Conservation (phyloP, 2,113 vertebrate species). For the Entomyzon cyanotis region DNA sequence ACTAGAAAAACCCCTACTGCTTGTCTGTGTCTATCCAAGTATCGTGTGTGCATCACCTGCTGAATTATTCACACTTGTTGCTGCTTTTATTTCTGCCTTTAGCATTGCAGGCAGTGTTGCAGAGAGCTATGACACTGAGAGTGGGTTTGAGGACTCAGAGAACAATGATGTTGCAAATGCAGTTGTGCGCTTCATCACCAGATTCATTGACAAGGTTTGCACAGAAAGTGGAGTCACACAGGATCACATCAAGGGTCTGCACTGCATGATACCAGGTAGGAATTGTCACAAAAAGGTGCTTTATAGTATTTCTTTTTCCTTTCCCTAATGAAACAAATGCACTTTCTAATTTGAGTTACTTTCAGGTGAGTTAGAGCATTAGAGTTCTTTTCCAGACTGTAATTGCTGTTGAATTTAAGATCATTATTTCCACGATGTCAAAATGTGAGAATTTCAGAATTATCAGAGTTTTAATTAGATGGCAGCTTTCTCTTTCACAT, state of each 20-base stretch:
- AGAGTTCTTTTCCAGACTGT: not conserved
- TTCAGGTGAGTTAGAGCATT: not conserved
- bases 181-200: slow-evolving; percentile 90
- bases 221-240: slow-evolving; percentile 96
- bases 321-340: not conserved
- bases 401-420: not conserved
- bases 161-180: slow-evolving; percentile 94
- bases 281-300: not conserved
- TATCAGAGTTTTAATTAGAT: not conserved
- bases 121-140: slow-evolving; percentile 97
- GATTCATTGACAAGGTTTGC: slow-evolving; percentile 98
- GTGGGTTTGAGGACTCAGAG: slow-evolving; percentile 96
- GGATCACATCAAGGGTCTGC: slow-evolving; percentile 96
- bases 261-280: slow-evolving; percentile 98
- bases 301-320: not conserved
- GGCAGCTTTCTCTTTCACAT: not conserved
- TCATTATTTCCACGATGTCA: not conserved
- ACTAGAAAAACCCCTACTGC: fast-evolving
- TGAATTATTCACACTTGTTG: not conserved
- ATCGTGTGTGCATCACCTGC: not conserved
- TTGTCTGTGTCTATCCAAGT: not conserved
- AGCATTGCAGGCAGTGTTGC: slow-evolving; percentile 97
- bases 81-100: slow-evolving; percentile 23
- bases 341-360: not conserved
- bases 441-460: not conserved